Base-by-base conservation (phyloP, 2,113 vertebrate genomes). In the Hiodon alosoides region DNA sequence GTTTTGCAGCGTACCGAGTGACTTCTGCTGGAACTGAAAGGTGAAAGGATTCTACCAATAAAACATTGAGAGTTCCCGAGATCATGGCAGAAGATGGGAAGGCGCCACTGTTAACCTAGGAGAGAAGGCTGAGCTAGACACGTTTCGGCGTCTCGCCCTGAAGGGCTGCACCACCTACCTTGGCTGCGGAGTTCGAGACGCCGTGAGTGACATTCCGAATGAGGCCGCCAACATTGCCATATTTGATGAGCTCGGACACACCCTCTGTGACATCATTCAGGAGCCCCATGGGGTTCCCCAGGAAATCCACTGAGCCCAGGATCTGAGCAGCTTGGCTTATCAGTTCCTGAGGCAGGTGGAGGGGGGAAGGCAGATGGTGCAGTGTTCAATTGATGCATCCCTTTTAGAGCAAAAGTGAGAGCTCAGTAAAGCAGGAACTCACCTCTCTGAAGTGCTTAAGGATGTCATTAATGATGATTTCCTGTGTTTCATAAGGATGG, bases 381-480 rank as follows among this genome's bases (percentile, higher is more conserved):
- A 57, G 54, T 57, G 54, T 1, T 60, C 64, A 4, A 48, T 11
- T 10, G 13, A 65, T 3, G 14, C 0, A 7, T 59, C 58, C 9
- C 3, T 59, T 59, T 59, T 59, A 59, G 58, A 59, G 14, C 6
- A 11, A 6, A 57, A 59, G 14, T 9, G 6, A 16, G 61, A 16
- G 31, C 8, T 11, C 46, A 3, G 3, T 47, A 13, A 5, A 2
- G 46, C 0, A 3, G n/a, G 4, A 48, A 68, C 86, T 86, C 57
- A 98, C 97, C 94, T 99, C 97, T 85, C 94, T 93, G 69, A 98
- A 99, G 81, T 98, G 97, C 80, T 98, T 99, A 65, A 98, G 89
- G 70, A 98, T 88, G 79, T 98, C 97, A 50, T 94, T 98, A 81
- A 99, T 89, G 81, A 99, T 95, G 83, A 98, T 98, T 69, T 98